These are phyloP conservation scores for Lymantria monacha DNA, from an alignment of 2,888 invertebrate genomes.

Conservation along the genomic window DNA sequence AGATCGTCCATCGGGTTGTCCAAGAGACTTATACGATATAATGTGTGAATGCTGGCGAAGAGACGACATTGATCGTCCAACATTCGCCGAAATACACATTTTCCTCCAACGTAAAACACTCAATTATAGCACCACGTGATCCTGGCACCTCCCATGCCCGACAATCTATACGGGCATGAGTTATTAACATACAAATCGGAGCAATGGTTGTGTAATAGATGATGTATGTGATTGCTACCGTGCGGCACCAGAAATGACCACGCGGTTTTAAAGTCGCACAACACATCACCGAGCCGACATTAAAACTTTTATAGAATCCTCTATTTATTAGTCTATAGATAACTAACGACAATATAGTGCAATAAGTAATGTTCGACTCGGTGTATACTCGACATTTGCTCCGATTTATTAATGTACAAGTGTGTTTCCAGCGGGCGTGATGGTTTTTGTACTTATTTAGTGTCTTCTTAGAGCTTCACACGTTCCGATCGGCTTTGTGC, in stretches of 20 bases:
- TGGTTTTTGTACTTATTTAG: slow-evolving; percentile 39
- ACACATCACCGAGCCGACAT: slow-evolving; percentile 9
- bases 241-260: slow-evolving; percentile 23
- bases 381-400: slow-evolving; percentile 18
- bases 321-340: slow-evolving; percentile 31
- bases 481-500: slow-evolving; percentile 36
- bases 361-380: slow-evolving; percentile 15
- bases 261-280: slow-evolving; percentile 30
- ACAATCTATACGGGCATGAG: slow-evolving; percentile 28
- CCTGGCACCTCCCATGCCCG: slow-evolving; percentile 35
- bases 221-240: slow-evolving; percentile 10
- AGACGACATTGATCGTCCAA: slow-evolving; percentile 87
- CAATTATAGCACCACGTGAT: slow-evolving; percentile 56
- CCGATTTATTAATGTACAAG: slow-evolving; percentile 13
- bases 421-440: slow-evolving; percentile 23
- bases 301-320: slow-evolving; percentile 14
- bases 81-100: slow-evolving; percentile 91
- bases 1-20: slow-evolving; percentile 86
- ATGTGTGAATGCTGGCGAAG: slow-evolving; percentile 94
- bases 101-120: slow-evolving; percentile 85
- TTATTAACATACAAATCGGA: slow-evolving; percentile 35
- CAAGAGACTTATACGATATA: slow-evolving; percentile 91
- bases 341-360: slow-evolving; percentile 28
- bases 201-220: slow-evolving; percentile 24
- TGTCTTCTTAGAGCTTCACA: slow-evolving; percentile 39